Conservation (phyloP, 2,113 vertebrate species). For the Tragelaphus scriptus region DNA sequence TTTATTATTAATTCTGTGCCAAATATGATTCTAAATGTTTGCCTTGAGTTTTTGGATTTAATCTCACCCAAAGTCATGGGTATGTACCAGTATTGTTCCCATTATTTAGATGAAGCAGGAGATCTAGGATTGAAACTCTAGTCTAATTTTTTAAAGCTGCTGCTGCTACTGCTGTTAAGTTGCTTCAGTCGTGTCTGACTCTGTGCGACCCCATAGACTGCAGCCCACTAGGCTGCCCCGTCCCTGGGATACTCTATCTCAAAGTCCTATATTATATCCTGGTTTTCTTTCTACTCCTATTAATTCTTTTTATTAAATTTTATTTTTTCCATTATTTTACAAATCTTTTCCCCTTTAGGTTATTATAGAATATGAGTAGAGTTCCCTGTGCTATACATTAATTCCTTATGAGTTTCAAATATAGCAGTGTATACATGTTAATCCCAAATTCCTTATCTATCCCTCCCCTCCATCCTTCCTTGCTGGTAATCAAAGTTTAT, state of each 20-base stretch:
- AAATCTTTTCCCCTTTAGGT: not conserved
- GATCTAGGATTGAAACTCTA: rapidly evolving
- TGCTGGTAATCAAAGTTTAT: not conserved
- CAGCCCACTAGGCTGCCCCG: too few species aligned
- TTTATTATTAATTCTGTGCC: not conserved
- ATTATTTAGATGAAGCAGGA: not conserved
- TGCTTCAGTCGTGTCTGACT: too few species aligned
- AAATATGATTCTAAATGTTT: not conserved
- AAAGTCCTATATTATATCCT: not conserved
- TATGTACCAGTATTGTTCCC: not conserved
- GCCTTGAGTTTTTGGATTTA: not conserved
- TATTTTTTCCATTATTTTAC: not conserved
- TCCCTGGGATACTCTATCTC: not conserved
- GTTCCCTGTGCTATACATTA: not conserved
- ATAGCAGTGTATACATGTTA: not conserved
- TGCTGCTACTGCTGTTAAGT: too few species aligned
- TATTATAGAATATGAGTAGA: not conserved
- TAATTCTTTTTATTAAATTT: not conserved
- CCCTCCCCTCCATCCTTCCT: not conserved
- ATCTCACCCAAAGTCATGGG: not conserved
- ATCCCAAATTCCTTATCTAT: not conserved
- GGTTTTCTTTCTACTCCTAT: not conserved
- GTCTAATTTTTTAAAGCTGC: not conserved
- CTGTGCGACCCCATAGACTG: too few species aligned
- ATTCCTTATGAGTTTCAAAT: not conserved